phyloP scores from a whole-genome alignment of 1,140 invertebrate genomes.

The Varroa destructor region DNA sequence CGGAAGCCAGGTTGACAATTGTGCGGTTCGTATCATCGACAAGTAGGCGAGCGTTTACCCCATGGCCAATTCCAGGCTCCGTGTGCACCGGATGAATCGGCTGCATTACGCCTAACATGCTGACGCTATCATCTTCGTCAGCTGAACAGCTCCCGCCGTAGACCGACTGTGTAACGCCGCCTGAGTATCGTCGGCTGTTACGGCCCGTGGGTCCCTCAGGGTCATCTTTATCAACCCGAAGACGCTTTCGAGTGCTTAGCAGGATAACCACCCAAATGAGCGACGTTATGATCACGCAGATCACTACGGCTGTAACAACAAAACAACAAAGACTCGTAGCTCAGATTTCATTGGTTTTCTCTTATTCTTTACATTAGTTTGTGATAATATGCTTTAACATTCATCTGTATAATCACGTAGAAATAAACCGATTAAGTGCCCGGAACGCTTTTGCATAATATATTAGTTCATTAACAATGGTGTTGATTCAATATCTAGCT shows the following conservation, averaged over 20 bases:
- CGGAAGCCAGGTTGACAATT: conserved; percentile 12
- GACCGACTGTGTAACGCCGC: conserved; percentile 23
- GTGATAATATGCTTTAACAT: too few relatives aligned
- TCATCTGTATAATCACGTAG: too few relatives aligned
- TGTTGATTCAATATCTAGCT: too few relatives aligned
- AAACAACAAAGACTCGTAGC: conserved; percentile 55
- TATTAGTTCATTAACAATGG: too few relatives aligned
- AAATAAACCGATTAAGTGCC: too few relatives aligned
- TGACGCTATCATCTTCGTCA: conserved; percentile 12
- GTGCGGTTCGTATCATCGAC: conserved; percentile 19
- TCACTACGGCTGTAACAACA: conserved; percentile 73
- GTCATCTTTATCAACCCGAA: background rate
- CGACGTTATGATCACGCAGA: conserved; percentile 73
- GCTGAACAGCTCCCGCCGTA: conserved; percentile 22
- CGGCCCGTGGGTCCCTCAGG: background rate
- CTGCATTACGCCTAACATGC: too few relatives aligned
- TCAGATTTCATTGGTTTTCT: too few relatives aligned
- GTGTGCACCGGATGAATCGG: too few relatives aligned
- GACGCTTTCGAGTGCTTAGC: conserved; percentile 61
- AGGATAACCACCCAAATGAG: conserved; percentile 82
- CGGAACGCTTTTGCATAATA: too few relatives aligned
- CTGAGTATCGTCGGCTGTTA: conserved; percentile 5
- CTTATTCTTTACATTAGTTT: too few relatives aligned
- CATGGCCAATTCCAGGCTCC: background rate
- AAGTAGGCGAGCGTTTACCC: conserved; percentile 19